Conservation (phyloP, 2,113 vertebrate genomes). For the Heliornis fulica region DNA sequence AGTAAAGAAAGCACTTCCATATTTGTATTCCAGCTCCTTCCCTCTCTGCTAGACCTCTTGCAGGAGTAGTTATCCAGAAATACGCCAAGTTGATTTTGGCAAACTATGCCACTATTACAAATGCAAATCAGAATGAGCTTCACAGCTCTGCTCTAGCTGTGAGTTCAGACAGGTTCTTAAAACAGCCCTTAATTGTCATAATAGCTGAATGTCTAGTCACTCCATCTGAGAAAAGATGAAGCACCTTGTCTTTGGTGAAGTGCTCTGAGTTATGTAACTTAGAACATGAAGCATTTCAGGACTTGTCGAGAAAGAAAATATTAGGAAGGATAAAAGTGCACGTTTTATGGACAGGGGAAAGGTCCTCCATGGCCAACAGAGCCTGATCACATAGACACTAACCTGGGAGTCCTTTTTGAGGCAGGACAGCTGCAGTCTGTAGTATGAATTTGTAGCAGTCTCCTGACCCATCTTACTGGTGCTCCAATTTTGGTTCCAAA, state of each 20-base stretch:
- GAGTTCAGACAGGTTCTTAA: not conserved
- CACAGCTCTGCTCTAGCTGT: not conserved
- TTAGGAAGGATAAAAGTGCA: not conserved
- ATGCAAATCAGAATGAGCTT: not conserved
- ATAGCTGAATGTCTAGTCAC: not conserved
- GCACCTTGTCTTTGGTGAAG: not conserved
- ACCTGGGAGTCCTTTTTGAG: not conserved
- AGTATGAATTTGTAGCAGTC: not conserved
- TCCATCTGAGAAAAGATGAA: not conserved
- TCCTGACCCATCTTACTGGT: not conserved
- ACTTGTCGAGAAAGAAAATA: not conserved
- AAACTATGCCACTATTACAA: not conserved
- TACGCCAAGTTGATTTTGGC: not conserved
- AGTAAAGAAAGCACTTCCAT: not conserved
- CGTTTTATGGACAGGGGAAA: not conserved
- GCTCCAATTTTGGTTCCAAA: not conserved
- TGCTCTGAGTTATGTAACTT: not conserved
- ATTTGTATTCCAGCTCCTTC: not conserved
- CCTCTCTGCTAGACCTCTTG: not conserved
- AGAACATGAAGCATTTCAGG: not conserved
- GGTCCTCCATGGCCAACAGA: not conserved
- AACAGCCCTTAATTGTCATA: not conserved
- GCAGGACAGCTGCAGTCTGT: not conserved
- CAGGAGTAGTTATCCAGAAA: not conserved
- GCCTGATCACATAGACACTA: not conserved